Base-by-base conservation (phyloP, 2,113 vertebrate species). In the Pelecanoides urinatrix region DNA sequence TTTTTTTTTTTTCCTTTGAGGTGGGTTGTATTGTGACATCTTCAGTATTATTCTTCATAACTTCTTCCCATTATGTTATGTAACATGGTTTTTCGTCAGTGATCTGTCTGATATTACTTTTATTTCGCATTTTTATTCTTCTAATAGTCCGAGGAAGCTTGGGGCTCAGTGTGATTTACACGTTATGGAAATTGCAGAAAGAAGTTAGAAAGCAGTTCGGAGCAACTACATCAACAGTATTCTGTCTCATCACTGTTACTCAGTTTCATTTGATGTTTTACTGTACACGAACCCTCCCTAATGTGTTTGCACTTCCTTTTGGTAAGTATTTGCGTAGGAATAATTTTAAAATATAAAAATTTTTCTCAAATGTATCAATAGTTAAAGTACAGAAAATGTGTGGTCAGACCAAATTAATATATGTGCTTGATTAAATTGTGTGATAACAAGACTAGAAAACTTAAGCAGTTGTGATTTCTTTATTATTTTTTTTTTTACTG, bases 231-330 rank as follows among this genome's bases (percentile, higher is more conserved):
- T 98, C 99, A 7, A 67, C 93, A 16, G 40, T 99, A 65, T 99
- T 99, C 97, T 99, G 99, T 91, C 98, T 99, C 90, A 99, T 98
- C 52, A 99, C 99, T 23, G 98, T 98, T 11, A 98, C 99, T 10
- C 99, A 99, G 97, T 99, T 99, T 97, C 99, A 99, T 88, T 97
- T 99, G 27, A 99, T 99, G 99, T 99, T 99, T 97, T 99, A 99
- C 97, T 99, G 99, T 97, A 99, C 99, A 0, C 98, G 99, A 91
- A 99, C 99, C 0, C 99, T 99, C 27, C 99, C 99, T 30, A 99
- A 99, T 49, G 97, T 99, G 42, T 98, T 99, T 91, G 99, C 99
- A 2, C 98, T 99, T 71, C 98, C 99, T 9, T 50, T 99, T 94
- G 99, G 99, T 99, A 97, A 66, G 98, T 94, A 66, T 92, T 92